Evolutionary conservation across 2,797 vertebrate species (phyloP).

Genomic region (Phylloscopus collybita): DNA sequence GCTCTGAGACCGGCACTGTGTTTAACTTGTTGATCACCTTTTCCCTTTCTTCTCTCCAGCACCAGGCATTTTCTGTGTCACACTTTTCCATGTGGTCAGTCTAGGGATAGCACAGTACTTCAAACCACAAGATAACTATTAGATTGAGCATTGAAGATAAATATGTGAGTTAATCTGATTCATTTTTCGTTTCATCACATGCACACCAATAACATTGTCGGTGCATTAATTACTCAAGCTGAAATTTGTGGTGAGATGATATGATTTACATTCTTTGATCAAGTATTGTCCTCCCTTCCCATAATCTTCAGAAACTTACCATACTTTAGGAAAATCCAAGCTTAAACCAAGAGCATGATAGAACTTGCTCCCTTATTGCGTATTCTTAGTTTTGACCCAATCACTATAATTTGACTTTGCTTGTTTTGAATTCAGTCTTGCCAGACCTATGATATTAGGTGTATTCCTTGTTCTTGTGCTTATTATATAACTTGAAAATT

Average conservation of each 20-base stretch:
- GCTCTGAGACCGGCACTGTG: not conserved
- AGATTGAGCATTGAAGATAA: not conserved
- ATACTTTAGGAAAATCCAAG: not conserved
- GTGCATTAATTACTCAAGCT: not conserved
- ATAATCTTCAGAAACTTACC: not conserved
- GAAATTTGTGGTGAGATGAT: not conserved
- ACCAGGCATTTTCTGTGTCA: not conserved
- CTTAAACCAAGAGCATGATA: not conserved
- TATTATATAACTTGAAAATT: accelerated
- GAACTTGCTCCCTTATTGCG: not conserved
- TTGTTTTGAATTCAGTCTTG: not conserved
- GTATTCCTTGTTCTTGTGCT: not conserved
- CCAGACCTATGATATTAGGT: not conserved
- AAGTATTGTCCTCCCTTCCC: not conserved
- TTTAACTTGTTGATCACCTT: not conserved
- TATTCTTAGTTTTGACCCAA: not conserved
- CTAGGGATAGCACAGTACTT: not conserved
- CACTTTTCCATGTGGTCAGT: not conserved
- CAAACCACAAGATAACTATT: not conserved
- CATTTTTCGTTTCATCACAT: not conserved
- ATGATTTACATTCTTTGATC: not conserved
- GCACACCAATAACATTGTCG: accelerated
- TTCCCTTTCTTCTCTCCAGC: not conserved
- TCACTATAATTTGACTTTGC: not conserved
- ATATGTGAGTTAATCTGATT: not conserved